Evolutionary conservation across 2,797 vertebrate genomes (phyloP), one percentile per base, ranked within the genome.

Genomic region (Tenualosa ilisha): DNA sequence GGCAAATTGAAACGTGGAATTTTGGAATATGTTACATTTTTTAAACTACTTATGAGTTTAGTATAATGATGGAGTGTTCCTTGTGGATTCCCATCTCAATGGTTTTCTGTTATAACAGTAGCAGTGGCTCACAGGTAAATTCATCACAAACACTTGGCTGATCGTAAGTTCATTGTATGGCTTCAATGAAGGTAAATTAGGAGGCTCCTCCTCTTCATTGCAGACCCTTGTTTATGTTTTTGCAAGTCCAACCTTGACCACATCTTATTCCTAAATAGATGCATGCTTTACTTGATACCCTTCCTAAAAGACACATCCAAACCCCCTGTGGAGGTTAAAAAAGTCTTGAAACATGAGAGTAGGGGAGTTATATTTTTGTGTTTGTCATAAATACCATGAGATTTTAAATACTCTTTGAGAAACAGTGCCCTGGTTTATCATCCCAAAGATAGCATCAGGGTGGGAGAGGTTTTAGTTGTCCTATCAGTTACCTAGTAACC

Each of bases 281-380:
- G 40, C 72, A 37, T 79, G 40, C 72, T 79, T 79, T 22, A 79
- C 43, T 40, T 43, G 72, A 79, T 79, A 79, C 37, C 37, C 72
- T 46, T 79, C 37, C 37, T 79, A 46, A 79, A 79, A 79, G 72
- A 79, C 40, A 79, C 6, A 79, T 79, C 72, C 20, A 43, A 46
- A 75, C 68, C 68, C 37, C 40, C 22, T 7, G 40, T 20, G 40
- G 40, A 46, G 20, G 40, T 79, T 79, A 22, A 90, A 49, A 85
- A 24, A 82, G 50, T 86, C 88, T 85, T 86, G 89, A 91, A 86
- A 92, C 87, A 72, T 87, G 90, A 93, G 86, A 87, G 86, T 86
- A 53, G 46, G 81, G 84, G 88, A 90, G 86, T 89, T 91, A 85
- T 89, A 89, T 26, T 87, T 53, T 61, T 84, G 6, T 86, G 86